Evolutionary conservation across 2,888 invertebrate species (phyloP).

Genomic region (Auanema freiburgensis): DNA sequence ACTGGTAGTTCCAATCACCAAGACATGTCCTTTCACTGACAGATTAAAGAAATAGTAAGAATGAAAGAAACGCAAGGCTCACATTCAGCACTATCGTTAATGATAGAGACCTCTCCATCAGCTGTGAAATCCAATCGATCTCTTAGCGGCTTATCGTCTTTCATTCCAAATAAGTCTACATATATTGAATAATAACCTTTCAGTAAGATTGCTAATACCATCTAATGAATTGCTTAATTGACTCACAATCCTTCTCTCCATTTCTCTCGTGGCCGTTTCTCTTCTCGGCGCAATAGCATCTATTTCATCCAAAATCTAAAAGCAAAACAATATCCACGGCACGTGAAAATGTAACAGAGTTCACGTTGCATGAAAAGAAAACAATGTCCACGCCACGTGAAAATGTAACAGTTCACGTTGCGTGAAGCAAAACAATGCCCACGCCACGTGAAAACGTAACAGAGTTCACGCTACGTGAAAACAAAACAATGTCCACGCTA

Average conservation of each 20-base stretch:
- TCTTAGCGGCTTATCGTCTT: constrained; percentile 37
- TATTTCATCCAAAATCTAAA: constrained; percentile 81
- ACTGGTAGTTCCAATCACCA: constrained; percentile 89
- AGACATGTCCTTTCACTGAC: constrained; percentile 31
- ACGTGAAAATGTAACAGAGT: too few species aligned
- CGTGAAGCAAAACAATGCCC: too few species aligned
- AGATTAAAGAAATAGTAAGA: neutral
- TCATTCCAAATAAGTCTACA: constrained; percentile 42
- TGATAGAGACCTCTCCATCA: constrained; percentile 40
- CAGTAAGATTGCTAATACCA: constrained; percentile 67
- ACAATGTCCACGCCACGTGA: neutral
- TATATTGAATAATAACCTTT: neutral
- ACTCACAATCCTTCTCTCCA: constrained; percentile 92
- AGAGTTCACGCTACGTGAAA: too few species aligned
- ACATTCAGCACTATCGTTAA: constrained; percentile 14
- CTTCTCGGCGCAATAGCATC: constrained; percentile 91
- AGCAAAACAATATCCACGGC: neutral
- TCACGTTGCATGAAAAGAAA: too few species aligned
- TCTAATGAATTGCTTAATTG: constrained; percentile 88
- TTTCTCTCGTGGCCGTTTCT: constrained; percentile 86
- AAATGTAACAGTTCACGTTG: too few species aligned
- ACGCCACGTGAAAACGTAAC: too few species aligned
- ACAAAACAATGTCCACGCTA: neutral
- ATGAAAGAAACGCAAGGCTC: constrained; percentile 2
- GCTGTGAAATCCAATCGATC: constrained; percentile 38